Evolutionary conservation across 2,888 invertebrate genomes (phyloP), one percentile per base, ranked within the genome.

Genomic region (Podabrus alpinus): DNA sequence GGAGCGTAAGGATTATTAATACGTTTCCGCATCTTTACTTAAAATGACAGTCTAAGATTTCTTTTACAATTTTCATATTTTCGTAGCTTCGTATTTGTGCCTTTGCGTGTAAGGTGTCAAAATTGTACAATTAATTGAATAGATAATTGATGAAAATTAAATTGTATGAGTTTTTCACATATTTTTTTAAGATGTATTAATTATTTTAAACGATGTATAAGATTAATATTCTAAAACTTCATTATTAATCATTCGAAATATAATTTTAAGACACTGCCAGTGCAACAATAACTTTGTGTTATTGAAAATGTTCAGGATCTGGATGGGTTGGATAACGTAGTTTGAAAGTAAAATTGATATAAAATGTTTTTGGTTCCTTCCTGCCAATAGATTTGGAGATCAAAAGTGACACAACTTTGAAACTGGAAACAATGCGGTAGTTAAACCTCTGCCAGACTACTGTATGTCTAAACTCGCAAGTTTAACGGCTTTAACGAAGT

Each of bases 371-470:
- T 45, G 45, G 45, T 45, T 45, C 45, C 45, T 45, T 45, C 45
- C 45, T 45, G 66, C 73, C 71, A 73, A 71, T 74, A 73, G 68
- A 76, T 76, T 71, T 72, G 45, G 67, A 79, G 79, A 80, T 80
- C 80, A 79, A 78, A 76, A 79, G 80, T 77, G 71, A 66, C 72
- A 71, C 77, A 79, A 79, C 74, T 76, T 76, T 69, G 74, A 76
- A 80, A 81, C 80, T 81, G 78, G 80, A 79, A 80, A 81, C 81
- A 81, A 81, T 81, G 80, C 77, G 79, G 79, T 77, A 75, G 76
- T 74, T 75, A 75, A 77, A 78, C 77, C 79, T 78, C 79, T 74
- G 77, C 75, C 73, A 74, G 76, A 75, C 75, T 75, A 80, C 79
- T 79, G 79, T 81, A 81, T 81, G 81, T 78, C 79, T 78, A 74